phyloP scores from a whole-genome alignment of 2,888 invertebrate species.

The Tipula lateralis region DNA sequence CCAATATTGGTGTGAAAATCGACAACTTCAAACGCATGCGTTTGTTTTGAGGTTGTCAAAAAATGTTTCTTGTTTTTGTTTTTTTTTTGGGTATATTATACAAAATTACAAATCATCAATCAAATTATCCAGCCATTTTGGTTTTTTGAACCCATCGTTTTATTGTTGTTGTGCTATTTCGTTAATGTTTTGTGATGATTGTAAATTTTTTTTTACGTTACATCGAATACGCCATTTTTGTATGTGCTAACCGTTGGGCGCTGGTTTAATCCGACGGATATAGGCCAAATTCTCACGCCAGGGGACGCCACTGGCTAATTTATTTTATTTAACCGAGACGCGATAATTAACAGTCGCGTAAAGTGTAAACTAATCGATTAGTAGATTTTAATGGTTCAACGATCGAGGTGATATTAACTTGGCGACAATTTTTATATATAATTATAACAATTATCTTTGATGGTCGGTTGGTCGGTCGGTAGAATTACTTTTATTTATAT shows the following conservation, averaged over 20 bases:
- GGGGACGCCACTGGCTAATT: too few relatives aligned
- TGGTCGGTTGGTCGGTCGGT: neutral
- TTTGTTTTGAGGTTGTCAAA: slow-evolving; percentile 31
- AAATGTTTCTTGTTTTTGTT: neutral
- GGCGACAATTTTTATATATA: slow-evolving; percentile 6
- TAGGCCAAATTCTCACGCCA: neutral
- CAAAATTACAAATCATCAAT: slow-evolving; percentile 36
- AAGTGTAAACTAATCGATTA: neutral
- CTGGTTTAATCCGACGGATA: neutral
- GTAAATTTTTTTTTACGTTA: neutral
- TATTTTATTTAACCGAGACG: too few relatives aligned
- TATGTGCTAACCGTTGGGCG: neutral
- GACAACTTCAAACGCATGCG: slow-evolving; percentile 29
- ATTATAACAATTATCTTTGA: slow-evolving; percentile 32
- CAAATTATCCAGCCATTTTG: slow-evolving; percentile 36
- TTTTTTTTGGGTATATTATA: neutral
- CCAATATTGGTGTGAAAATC: neutral
- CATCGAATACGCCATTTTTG: neutral
- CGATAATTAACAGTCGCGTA: too few relatives aligned
- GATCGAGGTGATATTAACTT: neutral
- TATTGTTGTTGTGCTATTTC: neutral
- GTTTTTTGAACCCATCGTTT: slow-evolving; percentile 32
- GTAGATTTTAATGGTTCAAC: neutral
- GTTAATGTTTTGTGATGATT: slow-evolving; percentile 24
- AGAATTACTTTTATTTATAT: neutral